These are phyloP conservation scores for Spilosoma lubricipeda DNA, from an alignment of 2,888 invertebrate species.

Conservation along the genomic window DNA sequence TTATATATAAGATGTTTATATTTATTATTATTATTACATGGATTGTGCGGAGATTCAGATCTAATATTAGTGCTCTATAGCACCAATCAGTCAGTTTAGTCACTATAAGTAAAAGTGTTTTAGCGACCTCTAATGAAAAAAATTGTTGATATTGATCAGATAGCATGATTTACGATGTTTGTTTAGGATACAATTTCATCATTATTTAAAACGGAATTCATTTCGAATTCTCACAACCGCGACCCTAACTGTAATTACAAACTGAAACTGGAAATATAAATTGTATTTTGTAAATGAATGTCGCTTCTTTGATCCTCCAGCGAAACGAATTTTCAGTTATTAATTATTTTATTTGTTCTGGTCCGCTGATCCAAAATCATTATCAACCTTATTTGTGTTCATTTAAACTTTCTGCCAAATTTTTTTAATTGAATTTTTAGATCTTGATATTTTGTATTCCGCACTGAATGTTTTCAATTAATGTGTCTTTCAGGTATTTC, in stretches of 20 bases:
- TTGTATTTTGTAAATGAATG: conserved; percentile 54
- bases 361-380: conserved; percentile 56
- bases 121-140: neutral
- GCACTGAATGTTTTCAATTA: neutral
- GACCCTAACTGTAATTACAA: conserved; percentile 38
- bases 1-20: too few species aligned
- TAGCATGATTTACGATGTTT: conserved; percentile 33
- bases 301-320: conserved; percentile 49
- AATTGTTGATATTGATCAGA: conserved; percentile 8
- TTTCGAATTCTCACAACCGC: conserved; percentile 37
- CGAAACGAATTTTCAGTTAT: conserved; percentile 57
- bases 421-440: conserved; percentile 12
- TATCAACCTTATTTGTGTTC: conserved; percentile 31
- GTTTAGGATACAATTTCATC: conserved; percentile 34
- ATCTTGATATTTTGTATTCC: neutral
- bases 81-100: neutral
- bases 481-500: neutral
- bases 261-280: conserved; percentile 42
- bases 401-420: conserved; percentile 7
- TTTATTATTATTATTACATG: too few species aligned
- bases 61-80: too few species aligned
- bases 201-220: conserved; percentile 34
- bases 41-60: too few species aligned
- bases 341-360: conserved; percentile 64
- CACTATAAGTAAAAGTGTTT: neutral